Base-by-base conservation (phyloP, 2,888 invertebrate genomes). In the Aelia acuminata region DNA sequence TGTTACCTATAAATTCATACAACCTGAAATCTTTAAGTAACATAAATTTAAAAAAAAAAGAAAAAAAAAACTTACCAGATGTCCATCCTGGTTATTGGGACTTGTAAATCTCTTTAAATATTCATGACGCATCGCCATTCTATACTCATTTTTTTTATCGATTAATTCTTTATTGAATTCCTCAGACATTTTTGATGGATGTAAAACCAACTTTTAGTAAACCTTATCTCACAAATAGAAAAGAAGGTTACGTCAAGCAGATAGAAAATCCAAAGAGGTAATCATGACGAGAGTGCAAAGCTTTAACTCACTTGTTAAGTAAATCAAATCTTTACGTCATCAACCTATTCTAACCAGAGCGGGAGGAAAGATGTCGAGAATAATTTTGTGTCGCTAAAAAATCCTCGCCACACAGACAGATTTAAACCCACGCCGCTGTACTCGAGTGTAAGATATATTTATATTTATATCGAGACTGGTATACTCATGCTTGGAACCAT, bases 31-130 rank as follows among this genome's bases (percentile, higher is more conserved):
- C 10, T 43, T 43, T 43, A 43, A 43, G 26, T n/a, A 15, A 57
- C 4, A 57, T 31, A 57, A 26, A 57, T 15, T 26, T 3, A 57
- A 1, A 85, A 31, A 85, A 31, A 22, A 50, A 7, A 26, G n/a
- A 57, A 63, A 86, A 43, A 43, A 26, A 63, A n/a, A 63, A 95
- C 96, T 94, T 94, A 96, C 96, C 92, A 96, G 93, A 92, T 94
- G 93, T 85, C 96, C 95, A 92, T 95, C 94, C 22, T 93, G 93
- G 91, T 94, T 94, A 92, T 94, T 94, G 3, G 98, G 98, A 92
- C 97, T 95, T 0, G 94, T 93, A 47, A 93, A 92, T 91, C 96
- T 94, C 92, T 96, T 96, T 39, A 95, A 92, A 92, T 95, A 98
- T 91, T 96, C 95, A n/a, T 93, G 93, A 90, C 97, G 94, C 90